Percentiles rank a stretch among this genome's conserved stretches.
Evolutionary conservation across 2,113 vertebrate genomes (phyloP).

Genomic region (Corydoras maculifer): DNA sequence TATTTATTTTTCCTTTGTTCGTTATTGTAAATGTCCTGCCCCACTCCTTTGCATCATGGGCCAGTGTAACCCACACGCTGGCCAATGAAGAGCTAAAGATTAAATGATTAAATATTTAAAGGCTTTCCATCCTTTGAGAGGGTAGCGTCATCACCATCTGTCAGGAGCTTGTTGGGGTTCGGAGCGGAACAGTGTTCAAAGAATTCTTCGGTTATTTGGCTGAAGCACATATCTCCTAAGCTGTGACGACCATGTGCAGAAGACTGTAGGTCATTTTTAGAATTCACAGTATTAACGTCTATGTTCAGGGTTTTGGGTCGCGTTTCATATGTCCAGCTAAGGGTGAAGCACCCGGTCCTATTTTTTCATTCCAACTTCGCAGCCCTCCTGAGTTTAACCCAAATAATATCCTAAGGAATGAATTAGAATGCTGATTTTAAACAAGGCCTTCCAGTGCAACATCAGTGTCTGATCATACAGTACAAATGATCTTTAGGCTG

Average conservation of each 20-base stretch:
- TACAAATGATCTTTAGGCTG: too few relatives aligned
- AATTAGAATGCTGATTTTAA: too few relatives aligned
- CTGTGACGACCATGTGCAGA: neutral
- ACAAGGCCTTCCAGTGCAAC: too few relatives aligned
- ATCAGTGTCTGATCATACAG: too few relatives aligned
- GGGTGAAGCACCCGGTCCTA: too few relatives aligned
- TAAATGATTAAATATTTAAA: constrained; percentile 53
- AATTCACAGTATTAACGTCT: too few relatives aligned
- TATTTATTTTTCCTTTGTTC: neutral
- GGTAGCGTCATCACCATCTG: constrained; percentile 4
- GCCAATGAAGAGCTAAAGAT: constrained; percentile 17
- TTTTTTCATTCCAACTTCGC: too few relatives aligned
- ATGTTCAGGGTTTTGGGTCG: too few relatives aligned
- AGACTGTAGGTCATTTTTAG: too few relatives aligned
- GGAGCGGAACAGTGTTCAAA: constrained; percentile 5
- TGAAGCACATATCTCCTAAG: neutral
- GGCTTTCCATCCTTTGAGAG: constrained; percentile 1
- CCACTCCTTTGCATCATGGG: constrained; percentile 35
- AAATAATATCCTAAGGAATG: too few relatives aligned
- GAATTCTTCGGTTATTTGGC: constrained; percentile 6
- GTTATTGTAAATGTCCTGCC: constrained; percentile 1
- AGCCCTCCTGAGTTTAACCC: too few relatives aligned
- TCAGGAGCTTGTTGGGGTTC: neutral
- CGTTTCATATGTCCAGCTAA: too few relatives aligned
- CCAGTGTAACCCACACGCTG: constrained; percentile 43